These are phyloP conservation scores for Argyresthia albistria DNA, from an alignment of 2,888 invertebrate species.

Conservation along the genomic window DNA sequence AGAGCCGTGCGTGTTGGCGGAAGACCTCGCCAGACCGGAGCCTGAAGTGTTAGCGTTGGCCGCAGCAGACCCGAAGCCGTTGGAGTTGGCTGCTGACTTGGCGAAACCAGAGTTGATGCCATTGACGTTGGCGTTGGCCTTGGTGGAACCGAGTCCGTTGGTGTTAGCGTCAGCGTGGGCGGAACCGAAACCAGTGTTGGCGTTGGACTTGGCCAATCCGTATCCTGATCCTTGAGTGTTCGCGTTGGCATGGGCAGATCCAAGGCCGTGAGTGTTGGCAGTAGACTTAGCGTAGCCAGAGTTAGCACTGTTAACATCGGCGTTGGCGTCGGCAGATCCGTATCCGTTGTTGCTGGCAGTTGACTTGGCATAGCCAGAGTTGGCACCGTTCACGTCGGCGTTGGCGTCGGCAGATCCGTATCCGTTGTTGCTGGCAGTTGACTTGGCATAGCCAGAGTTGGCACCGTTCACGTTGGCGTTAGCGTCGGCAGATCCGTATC, in stretches of 20 bases:
- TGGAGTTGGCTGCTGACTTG: slow-evolving; percentile 7
- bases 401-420: slow-evolving; percentile 5
- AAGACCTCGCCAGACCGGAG: not conserved
- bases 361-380: slow-evolving; percentile 22
- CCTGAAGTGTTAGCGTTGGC: slow-evolving; percentile 1
- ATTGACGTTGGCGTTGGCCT: not conserved
- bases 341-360: slow-evolving; percentile 35
- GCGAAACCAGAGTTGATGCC: slow-evolving; percentile 2
- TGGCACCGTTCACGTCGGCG: slow-evolving; percentile 20
- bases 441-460: slow-evolving; percentile 26
- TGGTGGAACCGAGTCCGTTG: slow-evolving; percentile 1
- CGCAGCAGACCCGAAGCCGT: slow-evolving; percentile 6
- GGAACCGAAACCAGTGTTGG: slow-evolving; percentile 14
- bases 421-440: slow-evolving; percentile 17
- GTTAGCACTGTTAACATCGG: slow-evolving; percentile 33
- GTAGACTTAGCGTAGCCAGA: slow-evolving; percentile 38
- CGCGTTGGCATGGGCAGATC: slow-evolving; percentile 1
- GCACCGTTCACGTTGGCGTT: slow-evolving; percentile 21
- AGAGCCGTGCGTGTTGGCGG: slow-evolving; percentile 7
- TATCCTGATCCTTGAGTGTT: slow-evolving; percentile 13
- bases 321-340: slow-evolving; percentile 39
- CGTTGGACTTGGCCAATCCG: slow-evolving; percentile 16
- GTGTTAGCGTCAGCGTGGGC: slow-evolving; percentile 12
- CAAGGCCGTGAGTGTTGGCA: slow-evolving; percentile 18
- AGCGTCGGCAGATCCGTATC: slow-evolving; percentile 16